Conservation (phyloP, 2,113 vertebrate species). For the Chlorodrepanis virens region DNA sequence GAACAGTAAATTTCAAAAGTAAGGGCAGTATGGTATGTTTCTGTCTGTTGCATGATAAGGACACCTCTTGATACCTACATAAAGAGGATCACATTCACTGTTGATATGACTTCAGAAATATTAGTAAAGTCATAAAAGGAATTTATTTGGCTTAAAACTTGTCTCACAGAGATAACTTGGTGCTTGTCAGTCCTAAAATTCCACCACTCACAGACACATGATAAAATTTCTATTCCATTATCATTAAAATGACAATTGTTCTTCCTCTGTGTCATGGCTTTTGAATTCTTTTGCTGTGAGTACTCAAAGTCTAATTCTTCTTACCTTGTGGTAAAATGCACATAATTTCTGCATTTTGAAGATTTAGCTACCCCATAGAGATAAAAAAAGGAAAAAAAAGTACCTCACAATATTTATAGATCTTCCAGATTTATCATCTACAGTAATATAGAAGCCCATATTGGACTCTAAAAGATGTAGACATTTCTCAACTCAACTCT, state of each 20-base stretch:
- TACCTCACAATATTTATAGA: not conserved
- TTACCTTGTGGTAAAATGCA: not conserved
- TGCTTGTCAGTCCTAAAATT: not conserved
- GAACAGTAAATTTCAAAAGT: not conserved
- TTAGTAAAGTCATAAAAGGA: not conserved
- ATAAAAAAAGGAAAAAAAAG: fast-evolving
- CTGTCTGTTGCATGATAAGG: not conserved
- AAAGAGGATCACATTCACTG: not conserved
- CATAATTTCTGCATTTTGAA: not conserved
- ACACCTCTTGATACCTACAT: not conserved
- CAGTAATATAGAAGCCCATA: not conserved
- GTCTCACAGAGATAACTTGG: not conserved
- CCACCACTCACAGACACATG: not conserved
- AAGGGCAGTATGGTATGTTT: not conserved
- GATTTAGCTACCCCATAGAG: not conserved
- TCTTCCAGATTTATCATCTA: not conserved
- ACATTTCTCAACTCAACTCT: not conserved
- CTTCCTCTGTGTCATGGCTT: not conserved
- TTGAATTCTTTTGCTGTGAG: not conserved
- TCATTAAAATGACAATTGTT: not conserved
- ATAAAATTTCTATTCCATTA: not conserved
- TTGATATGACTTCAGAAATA: not conserved
- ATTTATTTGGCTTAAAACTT: not conserved
- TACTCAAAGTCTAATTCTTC: not conserved
- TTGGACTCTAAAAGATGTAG: not conserved